Evolutionary conservation across 92 coral and sea anemone species (phyloP), one percentile per base, ranked within the genome.

Genomic region (Desmophyllum pertusum): DNA sequence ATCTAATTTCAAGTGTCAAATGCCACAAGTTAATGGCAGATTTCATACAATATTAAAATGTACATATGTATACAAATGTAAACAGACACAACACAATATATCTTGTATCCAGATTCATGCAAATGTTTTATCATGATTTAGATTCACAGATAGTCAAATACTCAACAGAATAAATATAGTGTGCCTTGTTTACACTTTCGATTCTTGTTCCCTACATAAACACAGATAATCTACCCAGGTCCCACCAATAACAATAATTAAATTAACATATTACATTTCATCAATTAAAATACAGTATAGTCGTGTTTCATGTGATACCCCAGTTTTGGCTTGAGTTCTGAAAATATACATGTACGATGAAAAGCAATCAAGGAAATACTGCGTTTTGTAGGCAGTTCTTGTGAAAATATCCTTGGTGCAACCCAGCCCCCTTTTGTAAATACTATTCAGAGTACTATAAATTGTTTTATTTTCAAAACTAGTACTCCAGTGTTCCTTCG

Each of bases 221-320:
- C 76, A 80, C 55, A 23, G 74, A 80, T 46, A 80, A n/a, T 30
- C 53, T 46, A 55, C 84, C 37, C 64, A 68, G 45, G 19, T 59
- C 64, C 30, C 2, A 36, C 10, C 42, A 11, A 46, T 62, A 40
- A 50, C 84, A 39, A 31, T 19, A 10, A 43, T 50, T n/a, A n/a
- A 4, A 68, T 48, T 10, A 59, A 59, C 7, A 43, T 67, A 67
- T 67, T 18, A 38, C 18, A 36, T 37, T 67, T 7, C 73, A 35
- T 17, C 9, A 38, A 33, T 35, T 37, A 2, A 67, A 11, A 67
- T 36, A 4, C 23, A 38, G 7, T 6, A 35, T 36, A 33, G 42
- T 66, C 14, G 15, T 27, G 15, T 11, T 7, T 6, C 2, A 59
- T 25, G 27, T 8, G n/a, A 29, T 25, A 55, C 25, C 35, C 65